phyloP scores from a whole-genome alignment of 2,888 invertebrate species.

The Eupithecia exiguata region DNA sequence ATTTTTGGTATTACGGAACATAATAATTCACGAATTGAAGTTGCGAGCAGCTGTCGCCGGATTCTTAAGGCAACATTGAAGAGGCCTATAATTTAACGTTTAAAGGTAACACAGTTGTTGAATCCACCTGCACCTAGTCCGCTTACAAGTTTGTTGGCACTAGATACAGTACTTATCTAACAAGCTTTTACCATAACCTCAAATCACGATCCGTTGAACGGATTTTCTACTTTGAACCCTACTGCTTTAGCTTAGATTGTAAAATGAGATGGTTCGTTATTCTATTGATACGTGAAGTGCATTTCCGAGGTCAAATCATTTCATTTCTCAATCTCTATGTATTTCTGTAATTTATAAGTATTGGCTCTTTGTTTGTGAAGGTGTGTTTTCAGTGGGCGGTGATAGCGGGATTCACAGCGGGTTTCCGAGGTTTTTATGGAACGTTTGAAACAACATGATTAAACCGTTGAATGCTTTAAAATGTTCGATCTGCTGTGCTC shows the following conservation, averaged over 20 bases:
- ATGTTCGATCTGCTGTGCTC: neutral
- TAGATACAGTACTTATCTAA: constrained; percentile 23
- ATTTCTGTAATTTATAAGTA: constrained; percentile 4
- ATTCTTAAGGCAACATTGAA: no score
- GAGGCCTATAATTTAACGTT: no score
- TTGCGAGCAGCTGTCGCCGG: no score
- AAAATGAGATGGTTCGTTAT: neutral
- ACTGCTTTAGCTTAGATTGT: constrained; percentile 6
- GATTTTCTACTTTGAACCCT: constrained; percentile 15
- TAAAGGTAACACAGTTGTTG: neutral
- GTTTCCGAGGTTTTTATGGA: neutral
- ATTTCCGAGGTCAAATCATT: constrained; percentile 33
- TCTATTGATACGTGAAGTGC: constrained; percentile 31
- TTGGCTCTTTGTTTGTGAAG: neutral
- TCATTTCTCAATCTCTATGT: constrained; percentile 29
- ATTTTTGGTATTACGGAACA: no score
- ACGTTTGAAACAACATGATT: neutral
- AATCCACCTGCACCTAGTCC: constrained; percentile 16
- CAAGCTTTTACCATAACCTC: constrained; percentile 24
- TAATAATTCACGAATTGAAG: no score
- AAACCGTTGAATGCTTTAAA: neutral
- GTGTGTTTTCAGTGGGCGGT: neutral
- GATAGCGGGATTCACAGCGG: neutral
- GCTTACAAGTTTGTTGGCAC: constrained; percentile 24
- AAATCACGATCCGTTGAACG: constrained; percentile 28